phyloP scores from a whole-genome alignment of 2,888 invertebrate genomes.

The Chrysolina oricalcia region DNA sequence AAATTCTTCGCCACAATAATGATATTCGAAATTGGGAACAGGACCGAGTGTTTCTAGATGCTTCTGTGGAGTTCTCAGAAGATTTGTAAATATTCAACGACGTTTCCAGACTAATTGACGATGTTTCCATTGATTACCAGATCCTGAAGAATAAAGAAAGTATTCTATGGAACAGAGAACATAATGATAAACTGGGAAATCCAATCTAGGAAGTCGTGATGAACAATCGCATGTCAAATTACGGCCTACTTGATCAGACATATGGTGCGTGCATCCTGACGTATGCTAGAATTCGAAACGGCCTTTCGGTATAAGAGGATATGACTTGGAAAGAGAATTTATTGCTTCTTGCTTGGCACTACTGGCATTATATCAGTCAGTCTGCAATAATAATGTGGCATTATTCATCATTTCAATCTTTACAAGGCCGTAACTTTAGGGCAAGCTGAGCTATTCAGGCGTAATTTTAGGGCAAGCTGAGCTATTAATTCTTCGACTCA shows the following conservation, averaged over 20 bases:
- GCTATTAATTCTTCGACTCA: too few species aligned
- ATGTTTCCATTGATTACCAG: too few species aligned
- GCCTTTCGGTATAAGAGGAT: conserved; percentile 12
- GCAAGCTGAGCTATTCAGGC: too few species aligned
- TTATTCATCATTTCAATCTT: not conserved
- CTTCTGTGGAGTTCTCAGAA: too few species aligned
- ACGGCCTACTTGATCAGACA: conserved; percentile 66
- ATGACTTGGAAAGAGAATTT: conserved; percentile 27
- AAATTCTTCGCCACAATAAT: too few species aligned
- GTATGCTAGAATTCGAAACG: conserved; percentile 7
- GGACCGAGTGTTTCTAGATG: too few species aligned
- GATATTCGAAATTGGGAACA: too few species aligned
- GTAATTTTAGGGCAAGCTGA: too few species aligned
- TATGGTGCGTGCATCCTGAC: conserved; percentile 68
- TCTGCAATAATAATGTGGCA: not conserved
- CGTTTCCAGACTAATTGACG: too few species aligned
- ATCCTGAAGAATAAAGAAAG: not conserved
- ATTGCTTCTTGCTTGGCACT: not conserved
- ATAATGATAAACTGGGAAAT: conserved; percentile 64
- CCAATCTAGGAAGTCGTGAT: conserved; percentile 65
- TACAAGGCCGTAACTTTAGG: too few species aligned
- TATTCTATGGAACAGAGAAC: conserved; percentile 48
- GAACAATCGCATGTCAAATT: conserved; percentile 69
- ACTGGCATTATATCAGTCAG: not conserved
- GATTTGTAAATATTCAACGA: too few species aligned